Evolutionary conservation across 1,140 invertebrate species (phyloP).

Genomic region (Diuraphis noxia): DNA sequence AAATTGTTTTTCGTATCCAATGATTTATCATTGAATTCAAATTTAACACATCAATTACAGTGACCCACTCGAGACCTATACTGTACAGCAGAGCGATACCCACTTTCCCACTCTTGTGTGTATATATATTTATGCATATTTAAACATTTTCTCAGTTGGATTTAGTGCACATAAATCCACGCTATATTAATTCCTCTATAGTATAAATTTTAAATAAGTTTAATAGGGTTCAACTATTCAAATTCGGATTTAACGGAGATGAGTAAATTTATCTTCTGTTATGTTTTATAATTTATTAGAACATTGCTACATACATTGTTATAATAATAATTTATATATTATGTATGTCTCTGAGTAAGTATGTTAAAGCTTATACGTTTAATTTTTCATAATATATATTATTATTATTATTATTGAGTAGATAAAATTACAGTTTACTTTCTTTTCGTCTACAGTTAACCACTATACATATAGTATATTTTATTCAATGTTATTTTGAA

Average conservation of each 20-base stretch:
- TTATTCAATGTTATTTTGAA: not conserved
- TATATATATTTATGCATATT: no score
- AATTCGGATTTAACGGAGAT: not conserved
- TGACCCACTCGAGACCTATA: no score
- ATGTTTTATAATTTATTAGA: not conserved
- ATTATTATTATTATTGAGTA: not conserved
- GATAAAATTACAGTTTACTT: not conserved
- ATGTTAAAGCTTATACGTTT: not conserved
- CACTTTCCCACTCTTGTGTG: no score
- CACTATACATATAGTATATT: not conserved
- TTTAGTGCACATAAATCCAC: not conserved
- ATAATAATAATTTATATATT: not conserved
- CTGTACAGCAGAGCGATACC: no score
- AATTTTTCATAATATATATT: not conserved
- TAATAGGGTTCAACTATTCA: no score
- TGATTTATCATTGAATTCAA: no score
- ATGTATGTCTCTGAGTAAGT: not conserved
- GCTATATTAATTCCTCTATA: not conserved
- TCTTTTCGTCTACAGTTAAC: not conserved
- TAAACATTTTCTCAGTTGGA: no score
- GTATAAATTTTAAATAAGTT: no score
- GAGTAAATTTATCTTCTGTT: not conserved
- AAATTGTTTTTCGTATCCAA: no score
- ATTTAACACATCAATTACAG: no score
- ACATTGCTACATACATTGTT: not conserved